Base-by-base conservation (phyloP, 92 coral and sea anemone genomes). In the Parazoanthus darwini region DNA sequence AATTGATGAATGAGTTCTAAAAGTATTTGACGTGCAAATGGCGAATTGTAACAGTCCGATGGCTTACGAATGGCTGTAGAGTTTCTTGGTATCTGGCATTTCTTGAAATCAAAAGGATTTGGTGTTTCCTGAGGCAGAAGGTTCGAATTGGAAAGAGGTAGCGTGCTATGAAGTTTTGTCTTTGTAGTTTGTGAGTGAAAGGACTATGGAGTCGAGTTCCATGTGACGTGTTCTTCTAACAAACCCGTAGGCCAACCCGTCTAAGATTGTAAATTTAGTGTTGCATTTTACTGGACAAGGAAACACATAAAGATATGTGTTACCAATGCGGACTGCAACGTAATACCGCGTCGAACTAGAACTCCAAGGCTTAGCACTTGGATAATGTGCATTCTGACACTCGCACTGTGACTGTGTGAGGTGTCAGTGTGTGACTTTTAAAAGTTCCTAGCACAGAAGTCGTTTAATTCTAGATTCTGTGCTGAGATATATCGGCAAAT, bases 71-170 rank as follows among this genome's bases (percentile, higher is more conserved):
- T 36, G 20, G 74, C 14, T 81, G 36, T 65, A 37, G 48, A 38
- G 46, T n/a, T 66, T 58, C 0, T 39, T 20, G 1, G 25, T 58
- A 18, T 38, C 20, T 22, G 14, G 50, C 22, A 35, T 58, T 48
- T 63, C 51, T 81, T 35, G 35, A 63, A 81, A 38, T 35, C 35
- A 14, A 33, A 63, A 81, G n/a, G 54, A 59, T 58, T n/a, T 71
- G 10, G 51, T 48, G 51, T 48, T 48, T 48, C 51, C 0, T 48
- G 51, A 48, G 51, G 51, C 51, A 48, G 51, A 48, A 39, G 26
- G 48, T 7, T 54, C 29, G 74, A 35, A 74, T 38, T 56, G 68
- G 75, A 58, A 29, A 35, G 51, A 81, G 85, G 74, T 81, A 81
- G 14, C 67, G 37, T 73, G 1, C 20, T 33, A 4, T 39, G 18